These are phyloP conservation scores for Rhea pennata DNA, from an alignment of 2,113 vertebrate genomes.

Conservation along the genomic window DNA sequence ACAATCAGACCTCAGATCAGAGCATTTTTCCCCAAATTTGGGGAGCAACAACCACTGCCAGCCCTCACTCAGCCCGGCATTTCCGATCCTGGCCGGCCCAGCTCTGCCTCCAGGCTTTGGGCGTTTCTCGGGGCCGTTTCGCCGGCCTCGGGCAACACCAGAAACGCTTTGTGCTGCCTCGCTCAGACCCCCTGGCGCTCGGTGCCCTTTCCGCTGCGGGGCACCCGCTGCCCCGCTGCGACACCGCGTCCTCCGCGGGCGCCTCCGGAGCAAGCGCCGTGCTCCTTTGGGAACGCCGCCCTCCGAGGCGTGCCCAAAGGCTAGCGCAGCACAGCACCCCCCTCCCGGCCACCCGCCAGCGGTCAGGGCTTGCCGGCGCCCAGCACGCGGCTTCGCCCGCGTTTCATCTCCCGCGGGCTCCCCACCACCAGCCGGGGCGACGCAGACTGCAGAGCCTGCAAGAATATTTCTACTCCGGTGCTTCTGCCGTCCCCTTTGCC, in stretches of 20 bases:
- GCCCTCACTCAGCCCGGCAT: not conserved
- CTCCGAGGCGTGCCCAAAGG: too few relatives aligned
- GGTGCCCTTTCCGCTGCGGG: not conserved
- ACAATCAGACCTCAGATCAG: not conserved
- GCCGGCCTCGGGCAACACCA: accelerated
- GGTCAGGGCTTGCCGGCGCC: too few relatives aligned
- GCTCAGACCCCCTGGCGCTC: not conserved
- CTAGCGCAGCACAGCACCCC: too few relatives aligned
- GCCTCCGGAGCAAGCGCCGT: accelerated
- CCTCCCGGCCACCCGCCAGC: too few relatives aligned
- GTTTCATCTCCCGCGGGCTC: too few relatives aligned
- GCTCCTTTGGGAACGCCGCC: not conserved
- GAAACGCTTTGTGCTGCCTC: not conserved
- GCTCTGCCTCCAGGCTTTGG: not conserved
- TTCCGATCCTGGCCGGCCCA: not conserved
- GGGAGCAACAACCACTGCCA: not conserved
- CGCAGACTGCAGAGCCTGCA: not conserved
- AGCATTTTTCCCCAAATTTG: not conserved
- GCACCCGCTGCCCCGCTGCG: not conserved
- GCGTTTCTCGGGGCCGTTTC: accelerated
- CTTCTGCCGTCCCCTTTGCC: not conserved
- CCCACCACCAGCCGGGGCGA: too few relatives aligned
- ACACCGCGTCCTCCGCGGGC: not conserved
- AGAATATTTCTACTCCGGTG: not conserved
- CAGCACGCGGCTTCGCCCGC: too few relatives aligned